phyloP scores from a whole-genome alignment of 2,888 invertebrate genomes.

The Lapara coniferarum region DNA sequence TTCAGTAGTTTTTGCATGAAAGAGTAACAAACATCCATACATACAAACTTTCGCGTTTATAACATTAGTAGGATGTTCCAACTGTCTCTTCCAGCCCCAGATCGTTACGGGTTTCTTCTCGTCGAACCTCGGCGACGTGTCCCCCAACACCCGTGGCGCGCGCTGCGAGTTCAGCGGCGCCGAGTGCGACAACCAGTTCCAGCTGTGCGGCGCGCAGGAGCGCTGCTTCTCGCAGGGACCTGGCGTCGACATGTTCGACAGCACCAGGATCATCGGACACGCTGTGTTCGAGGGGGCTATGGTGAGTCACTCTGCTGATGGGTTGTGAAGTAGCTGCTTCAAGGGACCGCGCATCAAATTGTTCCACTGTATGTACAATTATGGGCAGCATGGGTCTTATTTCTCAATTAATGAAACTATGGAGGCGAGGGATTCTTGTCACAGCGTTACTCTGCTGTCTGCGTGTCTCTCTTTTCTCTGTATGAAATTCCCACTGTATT shows the following conservation, averaged over 20 bases:
- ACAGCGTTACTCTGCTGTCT: too few relatives aligned
- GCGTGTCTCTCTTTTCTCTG: too few relatives aligned
- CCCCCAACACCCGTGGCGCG: conserved; percentile 90
- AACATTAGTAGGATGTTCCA: too few relatives aligned
- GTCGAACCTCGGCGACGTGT: conserved; percentile 91
- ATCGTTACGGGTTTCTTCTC: conserved; percentile 93
- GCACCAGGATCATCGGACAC: conserved; percentile 90
- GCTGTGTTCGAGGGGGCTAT: conserved; percentile 86
- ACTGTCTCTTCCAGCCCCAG: conserved; percentile 77
- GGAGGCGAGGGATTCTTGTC: too few relatives aligned
- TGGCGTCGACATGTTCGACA: conserved; percentile 92
- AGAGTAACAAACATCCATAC: too few relatives aligned
- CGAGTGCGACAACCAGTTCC: conserved; percentile 87
- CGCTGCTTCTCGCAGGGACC: conserved; percentile 91
- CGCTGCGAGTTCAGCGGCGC: conserved; percentile 88
- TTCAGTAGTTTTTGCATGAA: too few relatives aligned
- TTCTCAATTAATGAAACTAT: too few relatives aligned
- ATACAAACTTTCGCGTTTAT: too few relatives aligned
- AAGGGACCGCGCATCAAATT: not conserved
- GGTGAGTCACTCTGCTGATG: conserved; percentile 52
- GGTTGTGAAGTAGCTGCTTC: not conserved
- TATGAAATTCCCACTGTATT: too few relatives aligned
- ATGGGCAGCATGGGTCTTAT: too few relatives aligned
- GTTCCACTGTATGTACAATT: too few relatives aligned
- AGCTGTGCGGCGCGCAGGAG: conserved; percentile 83